Evolutionary conservation across 2,888 invertebrate species (phyloP).

Genomic region (Lingula anatina): DNA sequence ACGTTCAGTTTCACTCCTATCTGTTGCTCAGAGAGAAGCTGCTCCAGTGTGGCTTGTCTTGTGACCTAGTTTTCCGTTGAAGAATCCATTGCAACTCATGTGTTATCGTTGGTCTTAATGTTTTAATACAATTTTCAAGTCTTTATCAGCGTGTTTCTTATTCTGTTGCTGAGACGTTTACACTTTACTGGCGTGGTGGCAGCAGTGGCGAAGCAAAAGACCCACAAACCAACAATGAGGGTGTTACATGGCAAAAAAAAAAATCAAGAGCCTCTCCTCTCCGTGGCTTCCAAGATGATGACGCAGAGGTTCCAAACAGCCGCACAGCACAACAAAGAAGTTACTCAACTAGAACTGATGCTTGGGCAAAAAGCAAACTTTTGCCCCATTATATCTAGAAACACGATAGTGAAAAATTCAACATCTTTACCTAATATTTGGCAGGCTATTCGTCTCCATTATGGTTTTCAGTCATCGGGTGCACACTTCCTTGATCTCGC

Average conservation of each 20-base stretch:
- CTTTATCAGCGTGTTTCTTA: too few species aligned
- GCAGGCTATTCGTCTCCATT: conserved; percentile 13
- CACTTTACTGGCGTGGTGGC: too few species aligned
- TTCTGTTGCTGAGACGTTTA: too few species aligned
- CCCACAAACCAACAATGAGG: too few species aligned
- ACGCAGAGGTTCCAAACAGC: conserved; percentile 1
- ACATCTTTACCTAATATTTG: conserved; percentile 10
- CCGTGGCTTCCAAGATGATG: conserved; percentile 10
- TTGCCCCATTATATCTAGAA: conserved; percentile 10
- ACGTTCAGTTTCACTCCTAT: too few species aligned
- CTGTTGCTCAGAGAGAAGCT: too few species aligned
- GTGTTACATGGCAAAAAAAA: conserved; percentile 13
- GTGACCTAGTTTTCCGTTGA: too few species aligned
- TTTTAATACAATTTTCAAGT: too few species aligned
- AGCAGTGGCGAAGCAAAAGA: too few species aligned
- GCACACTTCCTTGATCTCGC: conserved; percentile 13
- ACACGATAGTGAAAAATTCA: conserved; percentile 13
- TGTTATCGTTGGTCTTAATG: too few species aligned
- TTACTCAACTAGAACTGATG: conserved; percentile 12
- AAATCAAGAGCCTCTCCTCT: conserved; percentile 7
- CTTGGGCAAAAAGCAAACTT: conserved; percentile 16
- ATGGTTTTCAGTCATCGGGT: conserved; percentile 14
- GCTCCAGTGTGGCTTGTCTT: too few species aligned
- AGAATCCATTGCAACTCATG: too few species aligned
- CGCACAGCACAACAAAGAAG: conserved; percentile 12